A percentile compares a stretch with the other conserved stretches of the same genome.
phyloP scores from a whole-genome alignment of 2,797 vertebrate genomes.

The Anabas testudineus region DNA sequence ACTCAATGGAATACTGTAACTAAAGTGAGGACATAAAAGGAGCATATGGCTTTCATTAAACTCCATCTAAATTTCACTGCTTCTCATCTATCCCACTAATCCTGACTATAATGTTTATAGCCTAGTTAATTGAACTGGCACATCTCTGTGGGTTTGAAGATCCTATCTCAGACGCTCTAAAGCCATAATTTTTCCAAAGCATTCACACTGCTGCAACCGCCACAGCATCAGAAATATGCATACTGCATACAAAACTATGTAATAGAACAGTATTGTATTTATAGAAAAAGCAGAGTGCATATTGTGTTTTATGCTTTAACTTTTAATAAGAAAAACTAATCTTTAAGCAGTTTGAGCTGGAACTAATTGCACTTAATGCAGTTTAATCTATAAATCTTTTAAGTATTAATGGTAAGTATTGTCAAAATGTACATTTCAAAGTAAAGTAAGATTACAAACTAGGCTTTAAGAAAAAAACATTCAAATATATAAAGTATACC shows the following conservation, averaged over 20 bases:
- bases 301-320: too few species aligned
- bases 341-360: neutral
- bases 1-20: constrained; percentile 28
- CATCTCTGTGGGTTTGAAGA: constrained; percentile 56
- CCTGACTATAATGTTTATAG: constrained; percentile 61
- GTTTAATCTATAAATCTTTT: neutral
- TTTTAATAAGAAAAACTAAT: too few species aligned
- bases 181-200: constrained; percentile 55
- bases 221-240: constrained; percentile 45
- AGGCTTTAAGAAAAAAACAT: too few species aligned
- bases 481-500: too few species aligned
- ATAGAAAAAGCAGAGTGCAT: too few species aligned
- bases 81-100: constrained; percentile 65
- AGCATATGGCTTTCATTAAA: constrained; percentile 64
- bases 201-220: constrained; percentile 54
- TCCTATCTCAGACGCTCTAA: constrained; percentile 56
- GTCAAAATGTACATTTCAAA: too few species aligned
- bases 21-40: constrained; percentile 49
- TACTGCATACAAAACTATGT: neutral
- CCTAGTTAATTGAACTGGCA: constrained; percentile 73
- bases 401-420: too few species aligned
- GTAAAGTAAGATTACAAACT: too few species aligned
- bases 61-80: constrained; percentile 54
- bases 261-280: neutral
- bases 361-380: neutral